These are phyloP conservation scores for Kryptolebias ocellatus DNA, from an alignment of 2,797 vertebrate species.

Conservation along the genomic window DNA sequence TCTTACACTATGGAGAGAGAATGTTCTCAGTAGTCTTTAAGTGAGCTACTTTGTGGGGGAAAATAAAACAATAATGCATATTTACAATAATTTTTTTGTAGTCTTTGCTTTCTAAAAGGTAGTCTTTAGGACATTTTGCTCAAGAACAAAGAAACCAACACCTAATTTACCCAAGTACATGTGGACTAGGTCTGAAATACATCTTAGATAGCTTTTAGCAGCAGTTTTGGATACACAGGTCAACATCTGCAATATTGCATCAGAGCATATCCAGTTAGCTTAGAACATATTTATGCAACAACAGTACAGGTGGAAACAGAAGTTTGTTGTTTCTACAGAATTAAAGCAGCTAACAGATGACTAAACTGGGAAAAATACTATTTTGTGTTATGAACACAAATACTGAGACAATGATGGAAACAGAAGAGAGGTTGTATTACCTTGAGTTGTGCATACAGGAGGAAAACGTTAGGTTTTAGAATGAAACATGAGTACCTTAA, in stretches of 20 bases:
- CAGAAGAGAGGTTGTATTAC: constrained; percentile 11
- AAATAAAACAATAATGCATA: too few species aligned
- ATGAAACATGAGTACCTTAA: constrained; percentile 37
- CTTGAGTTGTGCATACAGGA: constrained; percentile 8
- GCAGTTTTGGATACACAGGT: background rate
- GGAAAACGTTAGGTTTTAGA: constrained; percentile 26
- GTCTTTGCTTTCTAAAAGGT: too few species aligned
- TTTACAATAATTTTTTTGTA: too few species aligned
- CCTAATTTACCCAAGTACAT: too few species aligned
- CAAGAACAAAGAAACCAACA: too few species aligned
- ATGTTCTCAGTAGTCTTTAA: too few species aligned
- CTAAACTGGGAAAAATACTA: constrained; percentile 46
- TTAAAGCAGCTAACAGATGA: constrained; percentile 22
- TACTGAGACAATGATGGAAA: constrained; percentile 14
- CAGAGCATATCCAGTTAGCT: background rate
- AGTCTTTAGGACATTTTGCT: too few species aligned
- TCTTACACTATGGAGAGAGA: too few species aligned
- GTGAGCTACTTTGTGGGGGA: too few species aligned
- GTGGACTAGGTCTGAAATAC: background rate
- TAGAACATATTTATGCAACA: constrained; percentile 50
- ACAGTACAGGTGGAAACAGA: constrained; percentile 34
- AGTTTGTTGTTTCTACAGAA: constrained; percentile 47
- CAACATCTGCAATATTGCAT: constrained; percentile 16
- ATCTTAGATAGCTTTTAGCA: background rate
- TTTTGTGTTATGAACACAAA: constrained; percentile 64